Base-by-base conservation (phyloP, 2,888 invertebrate species). In the Augiades crinisus region DNA sequence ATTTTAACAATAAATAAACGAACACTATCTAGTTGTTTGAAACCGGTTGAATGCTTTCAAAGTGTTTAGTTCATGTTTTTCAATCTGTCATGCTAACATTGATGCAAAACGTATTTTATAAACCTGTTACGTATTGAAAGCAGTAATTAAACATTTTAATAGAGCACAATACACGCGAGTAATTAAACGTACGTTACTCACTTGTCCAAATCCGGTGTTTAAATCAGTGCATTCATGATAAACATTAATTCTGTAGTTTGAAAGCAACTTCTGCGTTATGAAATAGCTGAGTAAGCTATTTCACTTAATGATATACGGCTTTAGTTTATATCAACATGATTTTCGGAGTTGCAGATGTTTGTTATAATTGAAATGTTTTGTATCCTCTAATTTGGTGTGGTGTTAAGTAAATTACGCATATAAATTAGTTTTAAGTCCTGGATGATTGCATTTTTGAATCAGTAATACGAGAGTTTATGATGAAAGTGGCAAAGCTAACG, bases 61-160 rank as follows among this genome's bases (percentile, higher is more conserved):
- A 24, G n/a, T n/a, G 10, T 10, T 27, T 2, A 10, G 10, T 5
- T 27, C 3, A 7, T 7, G 7, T 24, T n/a, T 24, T 24, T 24
- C 6, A 5, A 10, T 2, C 10, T 27, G 10, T 4, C 2, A 2
- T 27, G 27, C 8, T 27, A 27, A 27, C 27, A 27, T 10, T 27
- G 10, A 27, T n/a, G n/a, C n/a, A n/a, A n/a, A n/a, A n/a, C n/a
- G n/a, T n/a, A n/a, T n/a, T n/a, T n/a, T n/a, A n/a, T 38, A 38
- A 47, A 47, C 37, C 38, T 47, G 49, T 41, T 49, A 49, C 49
- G 49, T 44, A 27, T 50, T 30, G 50, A 50, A 50, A 50, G 36
- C 43, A 21, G 36, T 50, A 36, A 50, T 50, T 50, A 37, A 50
- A 50, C 50, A 50, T 44, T 50, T 50, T 50, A 44, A 50, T 44